Base-by-base conservation (phyloP, 2,113 vertebrate genomes). In the Phasianus colchicus region DNA sequence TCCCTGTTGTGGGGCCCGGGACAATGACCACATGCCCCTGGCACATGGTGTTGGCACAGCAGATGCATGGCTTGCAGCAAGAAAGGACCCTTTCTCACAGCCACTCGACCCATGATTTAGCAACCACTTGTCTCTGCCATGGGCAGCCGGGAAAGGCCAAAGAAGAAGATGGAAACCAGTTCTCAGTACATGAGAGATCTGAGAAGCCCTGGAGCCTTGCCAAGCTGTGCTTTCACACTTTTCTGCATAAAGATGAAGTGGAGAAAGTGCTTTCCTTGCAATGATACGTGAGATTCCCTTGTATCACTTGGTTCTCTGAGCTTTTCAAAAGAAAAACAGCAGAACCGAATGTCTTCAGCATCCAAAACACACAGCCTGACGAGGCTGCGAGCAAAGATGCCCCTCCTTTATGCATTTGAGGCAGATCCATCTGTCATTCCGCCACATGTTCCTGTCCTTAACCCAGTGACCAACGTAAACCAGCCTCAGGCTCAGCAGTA, bases 51-150 rank as follows among this genome's bases (percentile, higher is more conserved):
- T 48, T 36, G 10, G 7, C 2, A 12, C 13, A 67, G 25, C 21
- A 1, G 1, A 0, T 0, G 15, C 30, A 45, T 0, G 0, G 30
- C 6, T 2, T 74, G 36, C 32, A 75, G 32, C 13, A 55, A 11
- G 12, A 18, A 52, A 72, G 13, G 32, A 57, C 5, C 7, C 7
- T 72, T 87, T 13, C 29, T 70, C 48, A 55, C 54, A 12, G 1
- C 4, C 21, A 3, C 36, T 52, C 73, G 43, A 48, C 30, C 45
- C 11, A 7, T 18, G 42, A 10, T 73, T 86, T 42, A 67, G 14
- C 38, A 90, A 22, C 5, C 6, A 7, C 16, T 72, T 78, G 10
- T 61, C 10, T 65, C 38, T 72, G 11, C 43, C 32, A 10, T 6
- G 15, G 63, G 30, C 1, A 5, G 16, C 11, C 20, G 22, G 25